Evolutionary conservation across 2,113 vertebrate species (phyloP).

Genomic region (Cnemophilus loriae): DNA sequence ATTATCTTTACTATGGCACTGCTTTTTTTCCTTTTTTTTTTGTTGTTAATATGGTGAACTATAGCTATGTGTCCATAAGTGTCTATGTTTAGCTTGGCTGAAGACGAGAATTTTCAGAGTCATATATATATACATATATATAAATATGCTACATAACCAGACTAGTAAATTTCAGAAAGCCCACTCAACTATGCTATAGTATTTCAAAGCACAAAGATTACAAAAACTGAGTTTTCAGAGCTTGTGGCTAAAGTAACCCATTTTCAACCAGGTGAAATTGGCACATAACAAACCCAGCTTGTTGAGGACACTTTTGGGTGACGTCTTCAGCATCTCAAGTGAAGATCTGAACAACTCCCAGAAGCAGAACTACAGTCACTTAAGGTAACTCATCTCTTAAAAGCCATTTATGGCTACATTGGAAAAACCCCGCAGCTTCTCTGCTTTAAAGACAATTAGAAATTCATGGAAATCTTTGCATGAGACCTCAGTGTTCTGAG

Average conservation of each 20-base stretch:
- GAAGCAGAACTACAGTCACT: not conserved
- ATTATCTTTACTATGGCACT: not conserved
- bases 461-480: not conserved
- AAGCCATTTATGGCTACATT: not conserved
- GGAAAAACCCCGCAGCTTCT: not conserved
- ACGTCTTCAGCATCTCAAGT: not conserved
- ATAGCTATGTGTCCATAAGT: not conserved
- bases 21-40: not conserved
- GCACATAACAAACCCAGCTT: not conserved
- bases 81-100: not conserved
- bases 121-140: not conserved
- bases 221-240: not conserved
- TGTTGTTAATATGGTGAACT: not conserved
- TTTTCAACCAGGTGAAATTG: not conserved
- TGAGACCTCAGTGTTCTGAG: not conserved
- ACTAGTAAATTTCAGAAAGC: not conserved
- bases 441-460: not conserved
- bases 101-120: not conserved
- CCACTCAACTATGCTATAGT: not conserved
- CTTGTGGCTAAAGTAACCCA: not conserved
- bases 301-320: not conserved
- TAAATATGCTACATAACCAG: not conserved
- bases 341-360: not conserved
- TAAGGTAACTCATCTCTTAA: not conserved
- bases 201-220: not conserved